Evolutionary conservation across 2,888 invertebrate genomes (phyloP), one percentile per base, ranked within the genome.

Genomic region (Philhelius pedissequus): DNA sequence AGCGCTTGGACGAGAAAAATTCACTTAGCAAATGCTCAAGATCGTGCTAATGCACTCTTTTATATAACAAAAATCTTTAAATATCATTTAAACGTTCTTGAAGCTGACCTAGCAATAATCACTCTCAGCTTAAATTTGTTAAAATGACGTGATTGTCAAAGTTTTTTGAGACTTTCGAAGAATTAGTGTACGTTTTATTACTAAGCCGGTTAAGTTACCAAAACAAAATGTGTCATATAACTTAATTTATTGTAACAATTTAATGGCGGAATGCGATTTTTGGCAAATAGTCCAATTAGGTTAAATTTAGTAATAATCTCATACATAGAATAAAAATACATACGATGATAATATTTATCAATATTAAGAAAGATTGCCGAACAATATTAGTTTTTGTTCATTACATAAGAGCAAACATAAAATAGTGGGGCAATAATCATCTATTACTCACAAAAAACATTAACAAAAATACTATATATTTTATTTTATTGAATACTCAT

Each of bases 41-140:
- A 60, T 60, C 75, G 62, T 71, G 70, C 58, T 22, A 80, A 62
- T 60, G 54, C 52, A 27, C 43, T 84, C 80, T 80, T 84, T 84
- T 84, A 84, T 84, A 84, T 70, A 30, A 68, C 60, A 32, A 62
- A 30, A 35, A 35, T 30, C 7, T 50, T 15, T 54, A 15, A 15
- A 25, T 40, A 43, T 43, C 20, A 32, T 56, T 11, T 8, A 52
- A 60, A 60, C 18, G 84, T 38, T 80, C 84, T 84, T 84, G 80
- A 84, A 45, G 76, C 43, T 75, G 54, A 68, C 66, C 27, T 79
- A 32, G 79, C 76, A 4, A 68, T 18, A 40, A 38, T 66, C 8
- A 64, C 9, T n/a, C 9, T 76, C 71, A 71, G 66, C 84, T 80
- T 84, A 75, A 75, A 32, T 38, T 54, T 30, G 45, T 22, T 78